Evolutionary conservation across 1,140 invertebrate species (phyloP), one percentile per base, ranked within the genome.

Genomic region (Aphelenchoides avenae): DNA sequence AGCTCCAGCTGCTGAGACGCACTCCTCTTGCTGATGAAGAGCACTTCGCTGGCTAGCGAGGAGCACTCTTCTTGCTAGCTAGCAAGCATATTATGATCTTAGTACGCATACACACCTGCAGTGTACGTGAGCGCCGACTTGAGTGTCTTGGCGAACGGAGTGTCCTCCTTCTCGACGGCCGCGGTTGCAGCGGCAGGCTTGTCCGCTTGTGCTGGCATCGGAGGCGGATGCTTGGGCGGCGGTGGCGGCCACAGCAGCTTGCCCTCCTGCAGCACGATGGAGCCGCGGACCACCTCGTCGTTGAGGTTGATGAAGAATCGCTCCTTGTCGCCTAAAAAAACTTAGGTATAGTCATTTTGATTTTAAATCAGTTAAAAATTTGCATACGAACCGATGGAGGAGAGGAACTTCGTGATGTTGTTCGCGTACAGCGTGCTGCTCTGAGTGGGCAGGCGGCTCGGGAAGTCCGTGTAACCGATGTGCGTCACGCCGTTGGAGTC

Each of bases 371-470:
- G 11, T 36, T 36, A 18, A 44, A 44, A 44, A 4, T 44, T 29
- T 1, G 22, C 15, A 44, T 3, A 52, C 37, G 1, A 6, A 59
- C 84, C 87, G 50, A 91, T 85, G 30, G 87, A 88, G 1, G 90
- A 78, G 0, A 91, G 78, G 66, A 91, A 86, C 72, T 90, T 91
- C 9, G 87, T 87, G 58, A 92, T 88, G 75, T 91, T 92, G 77
- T 92, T 91, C 9, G 86, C 87, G 78, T 89, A 91, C 1, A 91
- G 80, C 0, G 87, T 89, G 34, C 86, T 88, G 40, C 87, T 86
- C 76, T 91, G 88, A 1, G 88, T 87, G 0, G 89, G 87, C 62
- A 92, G 82, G 27, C 88, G 83, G 66, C 85, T 87, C 3, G 89
- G 86, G 26, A 92, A 79, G 79, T 91, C 88, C 13, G 51, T 68